These are phyloP conservation scores for Chouioia cunea DNA, from an alignment of 2,888 invertebrate genomes.

Conservation along the genomic window DNA sequence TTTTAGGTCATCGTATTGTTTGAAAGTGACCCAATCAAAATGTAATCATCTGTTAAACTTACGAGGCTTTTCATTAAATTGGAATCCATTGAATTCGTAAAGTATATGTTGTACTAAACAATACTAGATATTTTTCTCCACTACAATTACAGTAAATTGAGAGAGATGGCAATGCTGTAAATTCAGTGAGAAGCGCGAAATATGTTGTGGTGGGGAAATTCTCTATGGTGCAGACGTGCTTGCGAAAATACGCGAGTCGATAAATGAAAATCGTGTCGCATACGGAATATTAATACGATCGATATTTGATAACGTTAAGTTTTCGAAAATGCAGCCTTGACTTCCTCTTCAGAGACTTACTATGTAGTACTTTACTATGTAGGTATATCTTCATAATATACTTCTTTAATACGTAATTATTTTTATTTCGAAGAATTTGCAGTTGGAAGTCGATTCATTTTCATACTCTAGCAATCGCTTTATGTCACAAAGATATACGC, in stretches of 20 bases:
- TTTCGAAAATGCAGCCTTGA: too few relatives aligned
- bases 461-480: too few relatives aligned
- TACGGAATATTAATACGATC: slow-evolving; percentile 22
- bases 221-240: slow-evolving; percentile 2
- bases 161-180: background rate
- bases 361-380: too few relatives aligned
- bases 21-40: slow-evolving; percentile 5
- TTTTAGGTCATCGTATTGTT: background rate
- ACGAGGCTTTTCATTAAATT: background rate
- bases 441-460: too few relatives aligned
- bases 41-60: slow-evolving; percentile 1
- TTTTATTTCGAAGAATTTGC: too few relatives aligned
- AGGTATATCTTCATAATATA: too few relatives aligned
- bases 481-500: too few relatives aligned
- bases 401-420: too few relatives aligned
- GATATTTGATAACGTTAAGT: too few relatives aligned
- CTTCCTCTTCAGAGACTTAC: too few relatives aligned
- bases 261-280: slow-evolving; percentile 15
- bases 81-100: background rate
- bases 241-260: slow-evolving; percentile 12
- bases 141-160: background rate
- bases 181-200: slow-evolving; percentile 8
- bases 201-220: slow-evolving; percentile 3
- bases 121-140: too few relatives aligned
- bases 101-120: background rate